Conservation (phyloP, 2,113 vertebrate genomes). For the Corythornis vintsioides region DNA sequence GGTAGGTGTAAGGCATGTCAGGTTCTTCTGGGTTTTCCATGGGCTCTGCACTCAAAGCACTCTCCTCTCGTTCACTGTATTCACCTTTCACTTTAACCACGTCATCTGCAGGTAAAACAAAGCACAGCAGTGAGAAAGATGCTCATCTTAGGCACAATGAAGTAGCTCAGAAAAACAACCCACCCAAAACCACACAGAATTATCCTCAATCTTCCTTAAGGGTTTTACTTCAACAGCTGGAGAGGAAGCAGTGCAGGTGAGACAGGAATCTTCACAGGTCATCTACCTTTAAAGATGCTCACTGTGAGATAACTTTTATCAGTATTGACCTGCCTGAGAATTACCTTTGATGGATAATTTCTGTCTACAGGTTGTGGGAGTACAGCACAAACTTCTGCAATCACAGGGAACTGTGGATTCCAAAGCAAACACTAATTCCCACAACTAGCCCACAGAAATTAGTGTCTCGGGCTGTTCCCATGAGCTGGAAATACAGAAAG, state of each 20-base stretch:
- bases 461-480: neutral
- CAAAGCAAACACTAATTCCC: neutral
- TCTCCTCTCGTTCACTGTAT: conserved; percentile 78
- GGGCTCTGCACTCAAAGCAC: conserved; percentile 71
- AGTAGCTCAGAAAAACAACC: neutral
- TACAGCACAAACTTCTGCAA: neutral
- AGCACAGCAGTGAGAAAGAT: conserved; percentile 36
- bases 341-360: neutral
- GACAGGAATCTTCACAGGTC: neutral
- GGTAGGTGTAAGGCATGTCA: conserved; percentile 78
- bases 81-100: conserved; percentile 75
- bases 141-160: neutral
- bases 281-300: neutral
- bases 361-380: neutral
- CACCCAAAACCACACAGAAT: neutral
- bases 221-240: neutral
- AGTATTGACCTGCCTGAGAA: neutral
- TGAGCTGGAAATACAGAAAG: neutral
- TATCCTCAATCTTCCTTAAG: neutral
- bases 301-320: neutral
- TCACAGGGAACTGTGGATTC: neutral
- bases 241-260: neutral
- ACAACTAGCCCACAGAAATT: neutral
- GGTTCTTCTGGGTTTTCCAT: conserved; percentile 75
- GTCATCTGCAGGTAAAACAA: conserved; percentile 71